Percentiles rank a stretch among this genome's conserved stretches.
Conservation (phyloP, 2,797 vertebrate species). For the Pangasius mekongensis region DNA sequence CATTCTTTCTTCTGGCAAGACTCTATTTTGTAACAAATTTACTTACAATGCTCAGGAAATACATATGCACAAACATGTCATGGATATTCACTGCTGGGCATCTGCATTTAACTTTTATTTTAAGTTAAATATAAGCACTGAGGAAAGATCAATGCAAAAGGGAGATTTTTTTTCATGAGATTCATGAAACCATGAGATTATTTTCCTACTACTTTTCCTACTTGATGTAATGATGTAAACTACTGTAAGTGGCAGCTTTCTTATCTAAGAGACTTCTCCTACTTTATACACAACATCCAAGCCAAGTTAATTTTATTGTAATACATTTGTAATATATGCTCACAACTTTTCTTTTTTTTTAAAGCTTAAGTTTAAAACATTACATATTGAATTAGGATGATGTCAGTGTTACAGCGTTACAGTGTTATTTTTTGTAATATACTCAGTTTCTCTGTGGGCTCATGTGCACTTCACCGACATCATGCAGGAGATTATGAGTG, state of each 20-base stretch:
- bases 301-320: not conserved
- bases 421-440: not conserved
- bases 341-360: not conserved
- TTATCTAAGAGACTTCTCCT: not conserved
- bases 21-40: constrained; percentile 60
- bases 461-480: constrained; percentile 7
- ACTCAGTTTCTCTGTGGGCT: not conserved
- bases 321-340: not conserved
- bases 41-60: constrained; percentile 57
- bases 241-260: constrained; percentile 10
- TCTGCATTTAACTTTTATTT: constrained; percentile 3
- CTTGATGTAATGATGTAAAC: constrained; percentile 8
- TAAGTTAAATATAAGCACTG: constrained; percentile 2
- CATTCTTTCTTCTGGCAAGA: constrained; percentile 58
- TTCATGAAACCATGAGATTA: not conserved
- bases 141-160: not conserved
- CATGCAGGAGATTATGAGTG: constrained; percentile 28
- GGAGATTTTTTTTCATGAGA: not conserved
- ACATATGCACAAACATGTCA: constrained; percentile 25
- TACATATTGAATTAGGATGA: not conserved
- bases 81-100: constrained; percentile 22
- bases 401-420: not conserved
- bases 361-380: not conserved
- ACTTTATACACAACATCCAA: not conserved
- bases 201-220: not conserved